A percentile compares a stretch with the other conserved stretches of the same genome.
Conservation (phyloP, 1,140 invertebrate genomes). For the Berghia stephanieae region DNA sequence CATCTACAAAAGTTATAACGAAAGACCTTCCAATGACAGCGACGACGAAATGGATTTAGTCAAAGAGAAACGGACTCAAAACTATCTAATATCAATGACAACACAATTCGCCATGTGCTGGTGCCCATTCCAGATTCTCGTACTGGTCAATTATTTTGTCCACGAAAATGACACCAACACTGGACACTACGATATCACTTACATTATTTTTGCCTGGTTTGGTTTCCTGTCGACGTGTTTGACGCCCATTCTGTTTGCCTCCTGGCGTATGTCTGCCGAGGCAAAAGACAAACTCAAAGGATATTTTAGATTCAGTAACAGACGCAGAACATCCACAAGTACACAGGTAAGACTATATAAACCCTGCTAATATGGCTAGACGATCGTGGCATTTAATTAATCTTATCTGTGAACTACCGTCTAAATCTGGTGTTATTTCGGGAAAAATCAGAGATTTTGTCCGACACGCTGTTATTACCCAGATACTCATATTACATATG, state of each 20-base stretch:
- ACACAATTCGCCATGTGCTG: constrained; percentile 75
- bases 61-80: constrained; percentile 76
- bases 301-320: constrained; percentile 72
- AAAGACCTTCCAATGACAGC: constrained; percentile 60
- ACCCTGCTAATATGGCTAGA: not conserved
- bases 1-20: constrained; percentile 25
- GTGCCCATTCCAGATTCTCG: constrained; percentile 76
- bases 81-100: constrained; percentile 76
- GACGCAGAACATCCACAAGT: constrained; percentile 25
- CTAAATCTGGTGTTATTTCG: not conserved
- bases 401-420: not conserved
- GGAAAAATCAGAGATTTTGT: not conserved
- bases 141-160: constrained; percentile 74
- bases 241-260: constrained; percentile 74
- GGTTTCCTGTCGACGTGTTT: constrained; percentile 76
- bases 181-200: constrained; percentile 76
- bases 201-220: constrained; percentile 77
- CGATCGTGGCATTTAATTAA: no score
- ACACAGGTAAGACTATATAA: not conserved
- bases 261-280: constrained; percentile 74
- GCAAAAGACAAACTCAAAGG: constrained; percentile 74
- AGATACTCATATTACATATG: not conserved
- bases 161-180: constrained; percentile 77
- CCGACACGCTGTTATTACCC: not conserved
- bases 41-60: constrained; percentile 74